Evolutionary conservation across 2,797 vertebrate genomes (phyloP).

Genomic region (Chromis chromis): DNA sequence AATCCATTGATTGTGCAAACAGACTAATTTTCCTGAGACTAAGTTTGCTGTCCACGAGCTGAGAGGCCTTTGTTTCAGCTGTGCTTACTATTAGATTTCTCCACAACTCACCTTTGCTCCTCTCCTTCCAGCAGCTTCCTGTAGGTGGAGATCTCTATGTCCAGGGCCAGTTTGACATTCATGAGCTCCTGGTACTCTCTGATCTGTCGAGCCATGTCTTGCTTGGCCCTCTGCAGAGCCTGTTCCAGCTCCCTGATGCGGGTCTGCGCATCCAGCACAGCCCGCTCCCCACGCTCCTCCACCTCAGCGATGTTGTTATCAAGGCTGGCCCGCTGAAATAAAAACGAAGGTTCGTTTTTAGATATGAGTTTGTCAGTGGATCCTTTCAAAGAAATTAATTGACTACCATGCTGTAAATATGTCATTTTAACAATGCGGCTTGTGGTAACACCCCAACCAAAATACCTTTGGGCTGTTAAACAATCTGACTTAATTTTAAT

Average conservation of each 20-base stretch:
- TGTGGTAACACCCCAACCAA: background rate
- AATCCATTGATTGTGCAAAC: no score
- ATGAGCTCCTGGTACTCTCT: conserved; percentile 90
- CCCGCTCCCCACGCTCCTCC: conserved; percentile 64
- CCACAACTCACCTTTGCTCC: conserved; percentile 81
- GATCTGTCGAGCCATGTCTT: conserved; percentile 76
- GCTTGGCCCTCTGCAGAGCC: conserved; percentile 75
- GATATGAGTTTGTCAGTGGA: background rate
- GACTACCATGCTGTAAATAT: background rate
- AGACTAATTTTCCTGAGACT: no score
- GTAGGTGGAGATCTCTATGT: conserved; percentile 86
- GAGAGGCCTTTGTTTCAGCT: no score
- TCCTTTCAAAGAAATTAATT: background rate
- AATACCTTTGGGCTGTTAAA: background rate
- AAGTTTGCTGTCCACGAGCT: no score
- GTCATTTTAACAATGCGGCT: background rate
- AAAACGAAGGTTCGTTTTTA: background rate
- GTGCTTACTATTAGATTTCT: background rate
- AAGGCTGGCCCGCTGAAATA: conserved; percentile 57
- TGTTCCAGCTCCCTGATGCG: conserved; percentile 71
- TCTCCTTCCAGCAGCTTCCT: conserved; percentile 89
- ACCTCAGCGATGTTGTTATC: conserved; percentile 70
- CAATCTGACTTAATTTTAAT: background rate
- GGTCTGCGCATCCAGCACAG: conserved; percentile 56
- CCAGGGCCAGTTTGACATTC: conserved; percentile 83